These are phyloP conservation scores for Leucoraja ocellata DNA, from an alignment of 2,797 vertebrate species.

Conservation along the genomic window DNA sequence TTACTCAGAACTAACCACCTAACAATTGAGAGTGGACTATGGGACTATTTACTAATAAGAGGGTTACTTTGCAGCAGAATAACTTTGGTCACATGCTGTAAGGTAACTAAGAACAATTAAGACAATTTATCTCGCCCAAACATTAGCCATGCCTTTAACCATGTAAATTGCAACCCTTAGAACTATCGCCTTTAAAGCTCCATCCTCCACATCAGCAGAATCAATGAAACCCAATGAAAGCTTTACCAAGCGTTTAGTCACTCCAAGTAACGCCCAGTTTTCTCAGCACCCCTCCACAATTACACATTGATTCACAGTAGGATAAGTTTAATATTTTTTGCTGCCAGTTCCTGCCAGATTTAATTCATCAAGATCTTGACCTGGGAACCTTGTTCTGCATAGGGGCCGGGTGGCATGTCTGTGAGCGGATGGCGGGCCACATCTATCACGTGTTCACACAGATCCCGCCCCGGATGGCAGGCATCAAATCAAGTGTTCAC, in stretches of 20 bases:
- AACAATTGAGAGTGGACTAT: neutral
- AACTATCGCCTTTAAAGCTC: neutral
- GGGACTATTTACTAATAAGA: neutral
- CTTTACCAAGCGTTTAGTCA: neutral
- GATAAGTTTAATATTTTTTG: neutral
- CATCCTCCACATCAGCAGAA: neutral
- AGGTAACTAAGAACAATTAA: neutral
- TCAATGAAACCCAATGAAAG: neutral
- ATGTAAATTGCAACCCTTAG: neutral
- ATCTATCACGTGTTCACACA: too few relatives aligned
- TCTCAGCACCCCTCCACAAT: neutral
- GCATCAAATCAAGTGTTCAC: too few relatives aligned
- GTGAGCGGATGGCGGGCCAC: too few relatives aligned
- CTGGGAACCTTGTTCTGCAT: too few relatives aligned
- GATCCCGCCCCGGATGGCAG: too few relatives aligned
- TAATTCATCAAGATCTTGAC: neutral
- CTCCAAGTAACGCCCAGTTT: neutral
- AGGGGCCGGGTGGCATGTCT: too few relatives aligned
- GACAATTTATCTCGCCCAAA: neutral
- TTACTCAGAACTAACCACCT: neutral
- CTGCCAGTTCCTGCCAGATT: neutral
- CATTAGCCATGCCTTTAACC: neutral
- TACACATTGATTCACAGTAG: too few relatives aligned
- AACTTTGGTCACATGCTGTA: neutral
- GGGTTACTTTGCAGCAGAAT: neutral